These are phyloP conservation scores for Sebastes vulpes DNA, from an alignment of 2,797 vertebrate species.

Conservation along the genomic window DNA sequence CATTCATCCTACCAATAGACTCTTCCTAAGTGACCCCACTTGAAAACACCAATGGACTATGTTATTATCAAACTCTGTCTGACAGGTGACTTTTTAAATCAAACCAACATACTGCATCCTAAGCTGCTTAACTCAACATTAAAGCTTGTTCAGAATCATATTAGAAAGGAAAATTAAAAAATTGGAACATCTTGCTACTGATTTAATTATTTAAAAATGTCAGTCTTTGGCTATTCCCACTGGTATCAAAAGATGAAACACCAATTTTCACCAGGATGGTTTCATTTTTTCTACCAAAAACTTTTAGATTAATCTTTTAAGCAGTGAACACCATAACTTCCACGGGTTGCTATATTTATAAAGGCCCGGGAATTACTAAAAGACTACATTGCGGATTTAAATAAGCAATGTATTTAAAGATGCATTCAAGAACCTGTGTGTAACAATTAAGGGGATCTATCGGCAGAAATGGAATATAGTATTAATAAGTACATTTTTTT, in stretches of 20 bases:
- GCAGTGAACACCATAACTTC: not conserved
- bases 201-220: not conserved
- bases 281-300: not conserved
- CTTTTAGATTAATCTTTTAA: not conserved
- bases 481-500: too few species aligned
- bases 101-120: too few species aligned
- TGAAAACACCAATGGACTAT: too few species aligned
- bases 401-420: not conserved
- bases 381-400: not conserved
- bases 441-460: too few species aligned
- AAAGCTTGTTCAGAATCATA: not conserved
- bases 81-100: too few species aligned
- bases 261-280: not conserved
- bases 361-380: too few species aligned
- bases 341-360: not conserved
- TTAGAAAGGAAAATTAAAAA: not conserved
- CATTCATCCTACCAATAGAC: not conserved
- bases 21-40: too few species aligned
- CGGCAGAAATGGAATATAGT: too few species aligned
- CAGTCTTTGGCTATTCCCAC: not conserved
- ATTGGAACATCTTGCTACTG: not conserved
- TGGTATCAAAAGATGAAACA: not conserved
- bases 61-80: too few species aligned
- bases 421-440: not conserved
- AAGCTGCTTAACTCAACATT: not conserved